Evolutionary conservation across 2,797 vertebrate genomes (phyloP).

Genomic region (Dallia pectoralis): DNA sequence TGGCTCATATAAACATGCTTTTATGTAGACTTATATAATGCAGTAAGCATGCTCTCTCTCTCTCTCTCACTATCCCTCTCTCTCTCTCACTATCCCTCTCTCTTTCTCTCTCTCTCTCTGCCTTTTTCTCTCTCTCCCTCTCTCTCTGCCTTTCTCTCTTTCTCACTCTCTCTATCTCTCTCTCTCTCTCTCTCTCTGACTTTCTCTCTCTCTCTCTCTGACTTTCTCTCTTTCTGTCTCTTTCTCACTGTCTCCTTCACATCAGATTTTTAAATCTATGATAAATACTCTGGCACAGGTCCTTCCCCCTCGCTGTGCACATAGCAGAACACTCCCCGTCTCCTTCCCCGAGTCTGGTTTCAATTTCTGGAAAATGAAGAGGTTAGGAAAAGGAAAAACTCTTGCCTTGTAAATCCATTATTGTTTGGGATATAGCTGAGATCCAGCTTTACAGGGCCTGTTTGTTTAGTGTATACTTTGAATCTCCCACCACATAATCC

Average conservation of each 20-base stretch:
- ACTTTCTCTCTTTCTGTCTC: conserved; percentile 11
- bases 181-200: conserved; percentile 11
- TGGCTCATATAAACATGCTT: background rate
- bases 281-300: conserved; percentile 44
- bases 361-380: conserved; percentile 73
- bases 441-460: conserved; percentile 65
- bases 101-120: conserved; percentile 9
- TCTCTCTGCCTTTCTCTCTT: conserved; percentile 13
- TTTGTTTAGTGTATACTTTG: conserved; percentile 69
- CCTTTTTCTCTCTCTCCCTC: too few species aligned
- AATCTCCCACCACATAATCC: conserved; percentile 61
- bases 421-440: conserved; percentile 68
- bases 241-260: conserved; percentile 10
- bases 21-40: background rate
- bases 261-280: conserved; percentile 44
- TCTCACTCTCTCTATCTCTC: conserved; percentile 8
- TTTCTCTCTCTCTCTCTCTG: conserved; percentile 17
- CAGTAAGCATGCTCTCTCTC: background rate
- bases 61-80: conserved; percentile 16
- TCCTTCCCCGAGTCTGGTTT: conserved; percentile 67
- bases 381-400: conserved; percentile 57
- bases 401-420: conserved; percentile 75
- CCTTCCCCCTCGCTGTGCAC: conserved; percentile 39
- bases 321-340: conserved; percentile 39
- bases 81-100: conserved; percentile 13